Evolutionary conservation across 2,113 vertebrate genomes (phyloP).

Genomic region (Peromyscus polionotus): DNA sequence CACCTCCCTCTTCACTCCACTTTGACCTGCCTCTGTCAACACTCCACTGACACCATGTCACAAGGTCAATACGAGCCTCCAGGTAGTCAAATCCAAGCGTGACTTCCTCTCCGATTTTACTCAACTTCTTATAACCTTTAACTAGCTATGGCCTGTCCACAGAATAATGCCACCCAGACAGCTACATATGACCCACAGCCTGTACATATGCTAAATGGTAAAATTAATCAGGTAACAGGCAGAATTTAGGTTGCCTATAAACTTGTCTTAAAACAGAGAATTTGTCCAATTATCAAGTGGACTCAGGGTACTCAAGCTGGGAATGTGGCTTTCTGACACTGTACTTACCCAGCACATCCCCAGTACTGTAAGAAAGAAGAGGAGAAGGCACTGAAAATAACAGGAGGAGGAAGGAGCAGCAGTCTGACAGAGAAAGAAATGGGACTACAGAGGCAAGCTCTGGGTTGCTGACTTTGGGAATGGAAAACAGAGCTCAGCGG

Average conservation of each 20-base stretch:
- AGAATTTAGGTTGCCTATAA: background rate
- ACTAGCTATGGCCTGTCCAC: background rate
- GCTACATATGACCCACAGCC: background rate
- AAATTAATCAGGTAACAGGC: background rate
- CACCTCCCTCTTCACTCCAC: background rate
- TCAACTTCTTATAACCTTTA: background rate
- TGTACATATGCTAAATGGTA: background rate
- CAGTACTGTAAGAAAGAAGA: background rate
- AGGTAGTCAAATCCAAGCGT: background rate
- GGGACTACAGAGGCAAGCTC: background rate
- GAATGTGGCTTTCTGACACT: background rate
- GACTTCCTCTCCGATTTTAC: background rate
- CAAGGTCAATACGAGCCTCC: background rate
- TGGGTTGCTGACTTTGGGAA: background rate
- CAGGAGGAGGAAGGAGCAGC: background rate
- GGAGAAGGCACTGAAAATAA: background rate
- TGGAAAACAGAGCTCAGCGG: background rate
- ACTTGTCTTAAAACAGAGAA: background rate
- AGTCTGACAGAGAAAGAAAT: background rate
- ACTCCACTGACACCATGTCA: background rate
- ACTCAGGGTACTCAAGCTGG: background rate
- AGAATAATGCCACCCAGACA: background rate
- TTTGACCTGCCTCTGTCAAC: background rate
- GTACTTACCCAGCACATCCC: background rate
- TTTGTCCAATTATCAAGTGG: background rate